Evolutionary conservation across 2,113 vertebrate genomes (phyloP), one percentile per base, ranked within the genome.

Genomic region (Pluvialis apricaria): DNA sequence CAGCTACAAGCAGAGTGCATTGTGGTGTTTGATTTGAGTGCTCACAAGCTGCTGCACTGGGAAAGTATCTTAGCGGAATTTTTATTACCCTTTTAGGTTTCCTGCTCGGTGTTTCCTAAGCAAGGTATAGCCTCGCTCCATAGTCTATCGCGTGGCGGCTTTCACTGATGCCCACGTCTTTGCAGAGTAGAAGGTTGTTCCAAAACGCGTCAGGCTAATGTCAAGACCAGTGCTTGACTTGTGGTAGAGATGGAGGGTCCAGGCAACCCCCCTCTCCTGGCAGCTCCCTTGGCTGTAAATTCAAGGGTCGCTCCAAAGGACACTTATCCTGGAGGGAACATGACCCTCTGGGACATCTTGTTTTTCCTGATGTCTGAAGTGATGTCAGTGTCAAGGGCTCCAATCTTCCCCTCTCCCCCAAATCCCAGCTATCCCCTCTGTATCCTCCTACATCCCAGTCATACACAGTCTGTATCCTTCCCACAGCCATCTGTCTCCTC

Each of bases 61-160:
- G 18, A 60, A 51, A 31, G 70, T 24, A 1, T 68, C 36, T 49
- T 22, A 15, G 68, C 40, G 55, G 40, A 34, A 21, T 42, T 36
- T 77, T 57, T 66, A 25, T 36, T 40, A 52, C 3, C 13, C 21
- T 32, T 52, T 57, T 40, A 45, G 44, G 22, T 51, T 70, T 19
- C 13, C 40, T 82, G 31, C n/a, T 29, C 5, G 5, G 11, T 25
- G 45, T 55, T 83, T 61, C 40, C 24, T 15, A 18, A 76, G 64
- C 31, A 45, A 36, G 42, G 17, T 1, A 3, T 17, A 26, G 13
- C 71, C 55, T 75, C 1, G 0, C 13, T 34, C 82, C 28, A 1
- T 4, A 29, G 13, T 12, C 49, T 66, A 8, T 81, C 8, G 3
- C 5, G 2, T 14, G 66, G 54, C 40, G 79, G 55, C 81, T 65